These are phyloP conservation scores for Opisthograptis luteolata DNA, from an alignment of 2,888 invertebrate species.

Conservation along the genomic window DNA sequence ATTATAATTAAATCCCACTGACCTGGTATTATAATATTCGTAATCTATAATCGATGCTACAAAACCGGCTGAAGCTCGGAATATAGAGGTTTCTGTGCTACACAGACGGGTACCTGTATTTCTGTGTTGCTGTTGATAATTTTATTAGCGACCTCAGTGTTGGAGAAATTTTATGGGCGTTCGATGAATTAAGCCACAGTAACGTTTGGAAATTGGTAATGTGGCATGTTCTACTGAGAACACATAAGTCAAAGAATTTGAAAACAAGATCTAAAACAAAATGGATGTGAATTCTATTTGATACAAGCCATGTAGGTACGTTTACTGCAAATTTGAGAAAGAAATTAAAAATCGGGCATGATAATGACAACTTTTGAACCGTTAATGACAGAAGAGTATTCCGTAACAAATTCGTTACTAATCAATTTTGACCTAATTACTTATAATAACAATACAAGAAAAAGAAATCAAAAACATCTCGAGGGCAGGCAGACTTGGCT, in stretches of 20 bases:
- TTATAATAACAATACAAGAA: no score
- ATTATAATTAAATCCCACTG: constrained; percentile 53
- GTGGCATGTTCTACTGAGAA: constrained; percentile 30
- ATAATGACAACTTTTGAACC: no score
- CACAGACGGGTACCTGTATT: constrained; percentile 41
- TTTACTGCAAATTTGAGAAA: no score
- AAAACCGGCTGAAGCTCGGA: constrained; percentile 57
- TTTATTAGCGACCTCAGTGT: constrained; percentile 30
- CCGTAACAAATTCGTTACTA: no score
- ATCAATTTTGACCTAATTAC: no score
- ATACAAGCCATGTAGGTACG: no score
- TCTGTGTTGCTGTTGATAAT: constrained; percentile 38
- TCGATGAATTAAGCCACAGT: constrained; percentile 21
- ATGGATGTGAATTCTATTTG: no score
- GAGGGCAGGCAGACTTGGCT: constrained; percentile 45
- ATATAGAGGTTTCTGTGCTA: constrained; percentile 59
- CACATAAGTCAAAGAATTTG: no score
- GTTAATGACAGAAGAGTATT: no score
- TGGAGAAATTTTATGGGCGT: constrained; percentile 34
- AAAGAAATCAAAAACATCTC: background rate
- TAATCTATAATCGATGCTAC: constrained; percentile 54
- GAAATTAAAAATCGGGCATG: no score
- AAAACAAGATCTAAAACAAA: no score
- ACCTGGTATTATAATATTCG: constrained; percentile 60
- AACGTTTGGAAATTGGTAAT: constrained; percentile 15